phyloP scores from a whole-genome alignment of 2,797 vertebrate genomes.

The Gymnoscopelus braueri region DNA sequence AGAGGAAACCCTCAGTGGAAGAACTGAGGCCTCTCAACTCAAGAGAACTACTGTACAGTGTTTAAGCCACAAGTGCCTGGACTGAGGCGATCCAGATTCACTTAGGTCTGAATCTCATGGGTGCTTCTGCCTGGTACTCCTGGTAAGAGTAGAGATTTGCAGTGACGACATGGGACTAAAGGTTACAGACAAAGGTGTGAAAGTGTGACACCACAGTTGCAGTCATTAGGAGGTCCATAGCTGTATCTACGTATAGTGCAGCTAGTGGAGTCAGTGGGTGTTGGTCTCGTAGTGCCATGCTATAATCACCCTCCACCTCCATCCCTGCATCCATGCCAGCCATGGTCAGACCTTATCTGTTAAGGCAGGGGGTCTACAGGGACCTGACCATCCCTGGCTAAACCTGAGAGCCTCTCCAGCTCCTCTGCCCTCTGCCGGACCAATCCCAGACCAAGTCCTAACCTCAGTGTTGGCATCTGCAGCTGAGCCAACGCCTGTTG shows the following conservation, averaged over 20 bases:
- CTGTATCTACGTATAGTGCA: constrained; percentile 11
- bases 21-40: constrained; percentile 84
- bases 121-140: constrained; percentile 89
- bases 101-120: constrained; percentile 86
- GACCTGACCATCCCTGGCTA: constrained; percentile 64
- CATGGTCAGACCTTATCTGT: constrained; percentile 34
- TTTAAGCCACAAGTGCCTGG: constrained; percentile 83
- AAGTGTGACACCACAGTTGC: constrained; percentile 64
- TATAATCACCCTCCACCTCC: constrained; percentile 55
- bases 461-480: constrained; percentile 75
- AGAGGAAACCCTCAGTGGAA: constrained; percentile 84
- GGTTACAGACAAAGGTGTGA: constrained; percentile 82
- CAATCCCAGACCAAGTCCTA: constrained; percentile 84
- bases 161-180: constrained; percentile 76
- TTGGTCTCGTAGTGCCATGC: constrained; percentile 17
- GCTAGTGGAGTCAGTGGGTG: constrained; percentile 45
- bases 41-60: constrained; percentile 69
- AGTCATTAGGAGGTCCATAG: constrained; percentile 34
- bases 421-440: constrained; percentile 88
- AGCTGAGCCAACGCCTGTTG: constrained; percentile 84
- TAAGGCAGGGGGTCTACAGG: constrained; percentile 64
- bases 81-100: constrained; percentile 83
- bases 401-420: constrained; percentile 82
- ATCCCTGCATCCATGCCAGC: constrained; percentile 26
- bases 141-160: constrained; percentile 84